Base-by-base conservation (phyloP, 92 coral and sea anemone genomes). In the Phenganax subtilis region DNA sequence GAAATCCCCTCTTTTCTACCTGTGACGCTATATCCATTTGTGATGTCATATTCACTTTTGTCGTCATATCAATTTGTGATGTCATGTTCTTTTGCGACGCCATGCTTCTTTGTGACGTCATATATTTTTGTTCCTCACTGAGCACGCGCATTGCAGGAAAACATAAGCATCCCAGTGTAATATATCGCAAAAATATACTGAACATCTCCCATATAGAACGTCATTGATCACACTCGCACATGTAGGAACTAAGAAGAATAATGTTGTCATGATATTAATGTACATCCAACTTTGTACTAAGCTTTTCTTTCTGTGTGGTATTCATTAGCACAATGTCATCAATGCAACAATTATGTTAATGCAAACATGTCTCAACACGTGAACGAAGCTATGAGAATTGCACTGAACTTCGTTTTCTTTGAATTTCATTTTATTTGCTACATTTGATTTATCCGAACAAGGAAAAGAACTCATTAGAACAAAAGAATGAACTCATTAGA, bases 191-290 rank as follows among this genome's bases (percentile, higher is more conserved):
- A 51, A 64, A 52, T 79, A 17, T 68, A 60, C 12, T 79, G 83
- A 37, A 79, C 83, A 79, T 79, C 63, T 79, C 83, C 83, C 83
- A 79, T 79, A 53, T 60, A 79, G 47, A 47, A 61, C 73, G 55
- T 60, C 83, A 79, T 79, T 79, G 83, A 64, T 79, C 77, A 73
- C 56, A 52, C 51, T 58, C 62, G 16, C 77, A 7, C 74, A 79
- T 63, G 74, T 27, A 56, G 56, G 57, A 79, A 65, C 74, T 79
- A 64, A 29, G 53, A 61, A 44, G n/a, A 61, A 73, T 16, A 0
- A 73, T 12, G 16, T 30, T 68, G n/a, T 30, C 47, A 68, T 37
- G 47, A 37, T 5, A 1, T 37, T 37, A 37, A 2, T 2, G 3
- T 37, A 37, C 47, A 5, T 37, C 47, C 47, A 37, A 37, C 2